These are phyloP conservation scores for Xenentodon cancila DNA, from an alignment of 2,797 vertebrate species.

Conservation along the genomic window DNA sequence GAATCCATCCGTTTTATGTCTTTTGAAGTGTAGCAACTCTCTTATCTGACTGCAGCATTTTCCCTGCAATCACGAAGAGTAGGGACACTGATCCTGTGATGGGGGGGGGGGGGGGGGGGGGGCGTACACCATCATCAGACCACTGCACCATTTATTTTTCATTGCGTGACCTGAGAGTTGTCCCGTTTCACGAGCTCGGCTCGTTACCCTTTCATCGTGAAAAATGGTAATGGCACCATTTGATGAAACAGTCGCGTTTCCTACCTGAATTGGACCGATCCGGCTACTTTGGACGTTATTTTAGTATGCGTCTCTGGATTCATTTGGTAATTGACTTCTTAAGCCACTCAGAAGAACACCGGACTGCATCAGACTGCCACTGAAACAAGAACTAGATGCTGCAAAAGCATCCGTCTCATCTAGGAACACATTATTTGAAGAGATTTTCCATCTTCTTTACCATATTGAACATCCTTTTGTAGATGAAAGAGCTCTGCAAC, in stretches of 20 bases:
- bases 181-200: slow-evolving; percentile 15
- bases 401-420: background rate
- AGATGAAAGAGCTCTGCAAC: background rate
- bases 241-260: background rate
- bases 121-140: slow-evolving; percentile 10
- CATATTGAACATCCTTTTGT: background rate
- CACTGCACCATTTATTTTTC: slow-evolving; percentile 6
- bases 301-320: background rate
- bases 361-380: background rate
- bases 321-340: background rate
- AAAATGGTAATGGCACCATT: slow-evolving; percentile 9
- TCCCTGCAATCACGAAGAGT: slow-evolving; percentile 2
- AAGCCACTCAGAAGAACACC: background rate
- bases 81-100: slow-evolving; percentile 12
- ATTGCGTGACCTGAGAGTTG: slow-evolving; percentile 14
- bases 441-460: background rate
- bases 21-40: slow-evolving; percentile 30
- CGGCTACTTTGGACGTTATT: background rate
- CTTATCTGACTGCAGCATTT: slow-evolving; percentile 15
- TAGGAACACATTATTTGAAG: background rate
- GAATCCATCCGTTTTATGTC: slow-evolving; percentile 31
- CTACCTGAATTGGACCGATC: background rate
- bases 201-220: slow-evolving; percentile 16
- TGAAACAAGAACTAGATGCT: background rate
- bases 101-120: background rate